phyloP scores from a whole-genome alignment of 2,888 invertebrate genomes.

The Pteria penguin region DNA sequence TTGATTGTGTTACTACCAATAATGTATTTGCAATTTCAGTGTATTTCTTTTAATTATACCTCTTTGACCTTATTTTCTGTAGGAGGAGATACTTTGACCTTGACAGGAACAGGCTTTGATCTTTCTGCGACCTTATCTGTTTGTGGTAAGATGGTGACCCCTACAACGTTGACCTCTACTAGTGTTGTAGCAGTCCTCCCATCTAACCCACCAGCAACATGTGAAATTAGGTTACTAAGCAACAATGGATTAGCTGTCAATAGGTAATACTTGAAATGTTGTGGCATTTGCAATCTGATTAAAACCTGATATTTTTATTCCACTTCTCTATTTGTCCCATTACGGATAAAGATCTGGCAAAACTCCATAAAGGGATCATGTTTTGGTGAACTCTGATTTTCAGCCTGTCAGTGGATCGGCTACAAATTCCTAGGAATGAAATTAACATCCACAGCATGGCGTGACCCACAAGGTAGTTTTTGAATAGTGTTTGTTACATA shows the following conservation, averaged over 20 bases:
- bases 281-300: no score
- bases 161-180: neutral
- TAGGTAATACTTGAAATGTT: no score
- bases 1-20: neutral
- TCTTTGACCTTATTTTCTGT: neutral
- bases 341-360: no score
- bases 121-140: neutral
- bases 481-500: no score
- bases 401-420: no score
- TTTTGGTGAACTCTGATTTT: no score
- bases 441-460: no score
- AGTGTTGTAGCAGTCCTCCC: constrained; percentile 9
- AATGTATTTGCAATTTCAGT: neutral
- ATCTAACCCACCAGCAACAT: constrained; percentile 5
- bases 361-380: no score
- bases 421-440: no score
- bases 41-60: neutral
- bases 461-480: no score
- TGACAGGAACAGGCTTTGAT: constrained; percentile 10
- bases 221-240: constrained; percentile 1
- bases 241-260: neutral
- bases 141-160: neutral
- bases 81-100: constrained; percentile 14
- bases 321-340: no score
- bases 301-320: no score